These are phyloP conservation scores for Leptopterna dolabrata DNA, from an alignment of 2,888 invertebrate genomes.

Conservation along the genomic window DNA sequence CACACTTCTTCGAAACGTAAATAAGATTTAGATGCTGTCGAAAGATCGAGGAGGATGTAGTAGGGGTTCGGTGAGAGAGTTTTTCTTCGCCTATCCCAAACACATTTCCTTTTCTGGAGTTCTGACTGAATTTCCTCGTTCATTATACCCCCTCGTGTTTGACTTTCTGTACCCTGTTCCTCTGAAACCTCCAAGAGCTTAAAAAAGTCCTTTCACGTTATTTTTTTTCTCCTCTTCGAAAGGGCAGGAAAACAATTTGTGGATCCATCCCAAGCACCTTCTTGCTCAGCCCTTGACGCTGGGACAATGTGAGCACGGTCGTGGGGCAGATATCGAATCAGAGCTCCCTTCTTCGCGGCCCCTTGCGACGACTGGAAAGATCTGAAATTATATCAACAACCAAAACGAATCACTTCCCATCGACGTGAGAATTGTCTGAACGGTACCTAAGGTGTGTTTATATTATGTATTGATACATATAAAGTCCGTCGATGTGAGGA, in stretches of 20 bases:
- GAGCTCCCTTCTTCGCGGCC: background rate
- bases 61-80: background rate
- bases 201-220: background rate
- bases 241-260: conserved; percentile 41
- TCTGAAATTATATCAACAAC: background rate
- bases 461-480: too few species aligned
- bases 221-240: background rate
- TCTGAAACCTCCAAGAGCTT: background rate
- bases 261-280: background rate
- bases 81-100: background rate
- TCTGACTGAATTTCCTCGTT: background rate
- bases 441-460: too few species aligned
- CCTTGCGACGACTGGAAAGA: background rate
- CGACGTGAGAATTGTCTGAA: background rate
- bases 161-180: background rate
- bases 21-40: background rate
- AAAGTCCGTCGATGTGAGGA: too few species aligned
- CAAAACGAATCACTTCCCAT: background rate
- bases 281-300: background rate
- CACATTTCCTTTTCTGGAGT: background rate
- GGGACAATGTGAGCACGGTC: conserved; percentile 4
- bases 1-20: background rate
- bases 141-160: background rate
- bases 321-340: conserved; percentile 41
- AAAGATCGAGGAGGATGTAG: background rate